Evolutionary conservation across 2,888 invertebrate species (phyloP), one percentile per base, ranked within the genome.

Genomic region (Norana najaformis): DNA sequence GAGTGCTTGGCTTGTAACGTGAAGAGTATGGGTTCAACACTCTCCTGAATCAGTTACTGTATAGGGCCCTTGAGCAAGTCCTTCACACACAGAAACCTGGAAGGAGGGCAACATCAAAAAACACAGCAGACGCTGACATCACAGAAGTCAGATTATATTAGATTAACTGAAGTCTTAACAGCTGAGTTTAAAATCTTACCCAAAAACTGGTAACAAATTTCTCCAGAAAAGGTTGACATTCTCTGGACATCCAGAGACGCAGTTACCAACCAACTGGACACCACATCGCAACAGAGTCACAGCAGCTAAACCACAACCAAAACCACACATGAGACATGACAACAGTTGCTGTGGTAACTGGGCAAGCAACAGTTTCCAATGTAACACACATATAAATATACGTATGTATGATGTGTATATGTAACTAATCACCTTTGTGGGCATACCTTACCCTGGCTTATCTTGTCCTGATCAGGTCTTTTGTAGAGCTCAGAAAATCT

Each of bases 161-260:
- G 47, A 23, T 47, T 47, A 69, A 30, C n/a, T 13, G 69, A 69
- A 8, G 69, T n/a, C n/a, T 5, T n/a, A 69, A 30, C 30, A 69
- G 69, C 69, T n/a, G n/a, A n/a, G 16, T 69, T 69, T 16, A n/a
- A 11, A 69, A n/a, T 69, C 69, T 37, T 30, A 47, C 41, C 39
- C 34, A 88, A 88, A 35, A 6, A 47, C 34, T 1, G 47, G 39
- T n/a, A 88, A 88, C 3, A 88, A 18, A 30, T 20, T 30, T 13
- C 39, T 39, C 39, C 39, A 88, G 88, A 93, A 90, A 88, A 93
- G 93, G 83, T 93, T 92, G 83, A 94, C 85, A 23, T 85, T 85
- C 23, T 85, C 85, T 6, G 85, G 37, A 85, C 85, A 85, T 85
- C 85, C 85, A 85, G 37, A 35, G 35, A 85, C 34, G 23, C 85